Conservation (phyloP, 2,888 invertebrate species). For the Spisula solida region DNA sequence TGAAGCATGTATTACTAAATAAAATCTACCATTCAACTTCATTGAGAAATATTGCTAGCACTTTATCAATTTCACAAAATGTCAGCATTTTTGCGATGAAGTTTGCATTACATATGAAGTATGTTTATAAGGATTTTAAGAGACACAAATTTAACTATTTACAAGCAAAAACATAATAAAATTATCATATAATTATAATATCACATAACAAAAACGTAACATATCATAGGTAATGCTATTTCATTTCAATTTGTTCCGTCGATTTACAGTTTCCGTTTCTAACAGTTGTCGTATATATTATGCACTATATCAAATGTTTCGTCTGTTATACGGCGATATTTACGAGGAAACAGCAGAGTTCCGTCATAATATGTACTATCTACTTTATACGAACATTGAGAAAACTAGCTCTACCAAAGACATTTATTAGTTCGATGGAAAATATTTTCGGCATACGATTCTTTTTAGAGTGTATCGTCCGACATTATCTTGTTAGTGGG, state of each 20-base stretch:
- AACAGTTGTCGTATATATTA: background rate
- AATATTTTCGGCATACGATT: slow-evolving; percentile 32
- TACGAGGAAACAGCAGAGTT: background rate
- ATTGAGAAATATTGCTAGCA: no score
- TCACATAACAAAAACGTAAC: background rate
- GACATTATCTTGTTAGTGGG: slow-evolving; percentile 38
- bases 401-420: background rate
- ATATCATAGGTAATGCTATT: slow-evolving; percentile 3
- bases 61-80: no score
- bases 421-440: slow-evolving; percentile 21
- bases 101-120: no score
- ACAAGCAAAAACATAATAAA: background rate
- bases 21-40: no score
- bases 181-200: slow-evolving; percentile 16
- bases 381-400: background rate
- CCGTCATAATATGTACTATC: background rate
- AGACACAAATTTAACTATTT: no score
- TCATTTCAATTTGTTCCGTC: background rate
- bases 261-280: slow-evolving; percentile 9
- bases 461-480: slow-evolving; percentile 19
- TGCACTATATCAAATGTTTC: background rate
- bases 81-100: no score
- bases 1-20: no score
- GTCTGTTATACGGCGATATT: background rate
- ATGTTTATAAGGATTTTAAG: no score